phyloP scores from a whole-genome alignment of 2,888 invertebrate genomes.

The Nymphalis polychloros region DNA sequence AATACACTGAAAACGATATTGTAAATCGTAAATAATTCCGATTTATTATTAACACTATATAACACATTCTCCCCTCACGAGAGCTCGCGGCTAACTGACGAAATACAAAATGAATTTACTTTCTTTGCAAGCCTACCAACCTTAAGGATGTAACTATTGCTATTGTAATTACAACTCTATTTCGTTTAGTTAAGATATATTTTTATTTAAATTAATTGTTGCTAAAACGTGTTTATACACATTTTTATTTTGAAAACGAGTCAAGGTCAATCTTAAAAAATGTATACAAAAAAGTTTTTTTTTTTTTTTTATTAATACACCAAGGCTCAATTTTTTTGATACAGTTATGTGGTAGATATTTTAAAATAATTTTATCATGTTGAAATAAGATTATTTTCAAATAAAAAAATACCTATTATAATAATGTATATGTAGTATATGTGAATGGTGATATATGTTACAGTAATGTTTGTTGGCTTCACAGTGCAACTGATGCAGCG shows the following conservation, averaged over 20 bases:
- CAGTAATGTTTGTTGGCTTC: background rate
- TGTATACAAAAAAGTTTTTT: background rate
- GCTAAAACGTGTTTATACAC: background rate
- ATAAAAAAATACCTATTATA: too few species aligned
- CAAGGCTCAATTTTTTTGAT: too few species aligned
- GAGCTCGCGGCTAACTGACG: conserved; percentile 25
- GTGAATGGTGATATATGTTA: background rate
- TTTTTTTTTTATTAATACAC: background rate
- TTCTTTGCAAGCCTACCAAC: background rate
- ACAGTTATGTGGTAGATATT: background rate
- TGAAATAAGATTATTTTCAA: too few species aligned
- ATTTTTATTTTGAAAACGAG: conserved; percentile 1
- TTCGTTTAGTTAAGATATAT: background rate
- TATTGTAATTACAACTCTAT: background rate
- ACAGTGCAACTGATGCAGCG: conserved; percentile 8
- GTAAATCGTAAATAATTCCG: conserved; percentile 1
- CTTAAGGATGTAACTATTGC: background rate
- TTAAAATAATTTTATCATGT: background rate
- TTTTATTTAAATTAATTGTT: background rate
- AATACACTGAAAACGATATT: too few species aligned
- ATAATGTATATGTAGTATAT: background rate
- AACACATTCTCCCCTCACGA: conserved; percentile 25
- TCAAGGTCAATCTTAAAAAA: background rate
- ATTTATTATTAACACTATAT: background rate
- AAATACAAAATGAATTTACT: background rate